Percentiles rank a stretch among this genome's conserved stretches.
These are phyloP conservation scores for Nibea coibor DNA, from an alignment of 2,113 vertebrate genomes.

Conservation along the genomic window DNA sequence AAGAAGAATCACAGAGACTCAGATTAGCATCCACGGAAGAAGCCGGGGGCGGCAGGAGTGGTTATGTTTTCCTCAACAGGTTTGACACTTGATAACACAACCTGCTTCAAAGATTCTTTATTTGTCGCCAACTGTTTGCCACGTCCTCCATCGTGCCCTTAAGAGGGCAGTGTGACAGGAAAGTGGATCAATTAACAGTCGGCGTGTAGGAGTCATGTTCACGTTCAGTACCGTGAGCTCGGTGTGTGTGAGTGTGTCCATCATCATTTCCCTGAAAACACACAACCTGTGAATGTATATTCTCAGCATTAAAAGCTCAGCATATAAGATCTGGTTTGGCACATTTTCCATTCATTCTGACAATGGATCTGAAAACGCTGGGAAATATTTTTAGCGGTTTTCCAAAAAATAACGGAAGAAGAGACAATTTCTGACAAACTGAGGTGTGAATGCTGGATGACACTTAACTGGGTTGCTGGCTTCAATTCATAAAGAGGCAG, in stretches of 20 bases:
- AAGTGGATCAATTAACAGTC: conserved; percentile 51
- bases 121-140: conserved; percentile 62
- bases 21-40: conserved; percentile 50
- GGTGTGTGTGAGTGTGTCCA: conserved; percentile 4
- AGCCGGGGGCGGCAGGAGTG: conserved; percentile 32
- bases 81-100: conserved; percentile 53
- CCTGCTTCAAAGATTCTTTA: conserved; percentile 58
- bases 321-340: conserved; percentile 5
- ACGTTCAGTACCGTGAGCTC: conserved; percentile 36
- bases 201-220: conserved; percentile 64
- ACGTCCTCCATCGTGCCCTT: conserved; percentile 48
- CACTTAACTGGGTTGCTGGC: too few species aligned
- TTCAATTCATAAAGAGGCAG: too few species aligned
- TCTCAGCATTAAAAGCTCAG: conserved; percentile 3
- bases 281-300: too few species aligned
- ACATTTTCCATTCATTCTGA: neutral
- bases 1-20: conserved; percentile 40
- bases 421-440: too few species aligned
- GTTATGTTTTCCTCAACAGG: conserved; percentile 63
- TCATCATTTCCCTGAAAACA: too few species aligned
- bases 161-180: conserved; percentile 36
- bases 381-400: too few species aligned
- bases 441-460: too few species aligned
- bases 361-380: neutral
- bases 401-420: too few species aligned